phyloP scores from a whole-genome alignment of 2,113 vertebrate genomes.

The Oreotrochilus melanogaster region DNA sequence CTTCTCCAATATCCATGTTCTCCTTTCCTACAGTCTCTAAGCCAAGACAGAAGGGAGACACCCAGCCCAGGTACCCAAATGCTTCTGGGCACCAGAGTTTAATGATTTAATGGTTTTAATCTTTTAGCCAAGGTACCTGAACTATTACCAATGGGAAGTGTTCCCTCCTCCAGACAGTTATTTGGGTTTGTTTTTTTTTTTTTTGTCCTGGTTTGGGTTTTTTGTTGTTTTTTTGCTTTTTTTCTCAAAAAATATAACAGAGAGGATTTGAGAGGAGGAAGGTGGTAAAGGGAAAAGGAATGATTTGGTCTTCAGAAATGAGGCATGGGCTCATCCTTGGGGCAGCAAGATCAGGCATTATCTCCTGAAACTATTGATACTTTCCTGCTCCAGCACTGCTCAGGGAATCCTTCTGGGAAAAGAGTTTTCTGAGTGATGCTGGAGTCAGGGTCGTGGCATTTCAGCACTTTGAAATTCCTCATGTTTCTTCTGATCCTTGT shows the following conservation, averaged over 20 bases:
- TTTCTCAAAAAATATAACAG: background rate
- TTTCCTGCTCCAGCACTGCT: background rate
- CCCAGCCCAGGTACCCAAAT: background rate
- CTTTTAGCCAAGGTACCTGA: too few relatives aligned
- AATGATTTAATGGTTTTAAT: background rate
- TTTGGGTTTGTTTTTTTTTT: too few relatives aligned
- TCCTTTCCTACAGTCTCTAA: background rate
- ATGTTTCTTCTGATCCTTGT: background rate
- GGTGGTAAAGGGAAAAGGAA: background rate
- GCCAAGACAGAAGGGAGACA: background rate
- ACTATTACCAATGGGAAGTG: too few relatives aligned
- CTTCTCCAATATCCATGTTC: background rate
- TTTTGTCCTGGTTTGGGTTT: too few relatives aligned
- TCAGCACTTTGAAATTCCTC: background rate
- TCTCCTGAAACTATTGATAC: background rate
- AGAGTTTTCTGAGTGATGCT: background rate
- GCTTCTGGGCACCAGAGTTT: background rate
- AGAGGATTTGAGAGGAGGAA: background rate
- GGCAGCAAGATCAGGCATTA: background rate
- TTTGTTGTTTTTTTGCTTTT: too few relatives aligned
- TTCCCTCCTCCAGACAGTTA: background rate
- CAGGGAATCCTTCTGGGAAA: background rate
- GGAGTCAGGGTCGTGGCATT: accelerated
- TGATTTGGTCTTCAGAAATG: background rate
- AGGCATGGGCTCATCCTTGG: background rate